phyloP scores from a whole-genome alignment of 2,888 invertebrate genomes.

The Thalpophila matura region DNA sequence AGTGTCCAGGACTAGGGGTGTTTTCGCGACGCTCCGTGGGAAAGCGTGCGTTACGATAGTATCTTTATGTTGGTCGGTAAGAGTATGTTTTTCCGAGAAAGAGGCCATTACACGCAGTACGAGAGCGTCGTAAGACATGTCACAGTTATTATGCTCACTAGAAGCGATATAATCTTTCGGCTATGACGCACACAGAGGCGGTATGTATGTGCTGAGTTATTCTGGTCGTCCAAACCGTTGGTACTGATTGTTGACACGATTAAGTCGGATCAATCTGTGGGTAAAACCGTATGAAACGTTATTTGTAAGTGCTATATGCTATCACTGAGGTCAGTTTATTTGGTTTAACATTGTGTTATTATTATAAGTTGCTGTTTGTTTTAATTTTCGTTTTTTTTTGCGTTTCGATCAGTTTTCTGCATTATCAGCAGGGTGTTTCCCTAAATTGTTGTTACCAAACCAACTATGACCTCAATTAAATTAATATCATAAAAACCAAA shows the following conservation, averaged over 20 bases:
- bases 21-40: slow-evolving; percentile 86
- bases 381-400: background rate
- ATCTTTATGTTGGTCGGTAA: slow-evolving; percentile 86
- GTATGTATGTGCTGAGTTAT: slow-evolving; percentile 74
- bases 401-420: background rate
- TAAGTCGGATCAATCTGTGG: slow-evolving; percentile 68
- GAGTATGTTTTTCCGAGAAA: slow-evolving; percentile 86
- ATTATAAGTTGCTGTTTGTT: background rate
- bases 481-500: background rate
- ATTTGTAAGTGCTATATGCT: slow-evolving; percentile 55
- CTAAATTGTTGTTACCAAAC: background rate
- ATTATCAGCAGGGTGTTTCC: background rate
- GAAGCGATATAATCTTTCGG: slow-evolving; percentile 87
- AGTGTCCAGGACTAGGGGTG: slow-evolving; percentile 77
- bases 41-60: slow-evolving; percentile 80
- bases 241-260: slow-evolving; percentile 81
- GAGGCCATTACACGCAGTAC: slow-evolving; percentile 85
- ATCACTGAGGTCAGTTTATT: slow-evolving; percentile 37
- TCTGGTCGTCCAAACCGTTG: slow-evolving; percentile 73
- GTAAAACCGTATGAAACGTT: slow-evolving; percentile 58
- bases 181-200: slow-evolving; percentile 83
- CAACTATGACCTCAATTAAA: background rate
- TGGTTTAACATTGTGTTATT: slow-evolving; percentile 10
- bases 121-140: slow-evolving; percentile 87
- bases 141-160: slow-evolving; percentile 90